Base-by-base conservation (phyloP, 2,113 vertebrate genomes). In the Muscicapa adusta region DNA sequence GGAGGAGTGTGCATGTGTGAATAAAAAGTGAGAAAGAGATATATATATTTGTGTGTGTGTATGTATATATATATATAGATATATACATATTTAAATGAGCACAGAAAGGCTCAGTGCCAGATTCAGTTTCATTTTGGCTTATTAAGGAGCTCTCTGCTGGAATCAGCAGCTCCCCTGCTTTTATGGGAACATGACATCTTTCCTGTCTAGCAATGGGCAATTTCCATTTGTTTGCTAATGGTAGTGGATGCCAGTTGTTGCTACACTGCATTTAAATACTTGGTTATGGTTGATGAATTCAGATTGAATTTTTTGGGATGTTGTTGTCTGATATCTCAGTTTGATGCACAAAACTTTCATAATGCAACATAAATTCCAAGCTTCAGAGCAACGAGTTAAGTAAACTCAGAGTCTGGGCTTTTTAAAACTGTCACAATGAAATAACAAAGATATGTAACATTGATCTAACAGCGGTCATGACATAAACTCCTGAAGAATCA, bases 21-120 rank as follows among this genome's bases (percentile, higher is more conserved):
- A 89, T 74, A 86, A 89, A 61, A 92, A 65, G 73, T 51, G 73
- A 78, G 75, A 82, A 90, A 88, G n/a, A 76, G 4, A 38, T 9
- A 43, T 23, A 18, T 50, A 5, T 23, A 0, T 11, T 0, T 53
- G 1, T 34, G 5, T 22, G 0, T 34, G 0, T 42, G 0, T 48
- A 0, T 54, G 0, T 68, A 0, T 50, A 3, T n/a, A 2, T 18
- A 28, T 19, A 25, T 4, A 65, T 26, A 62, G 14, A 62, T 0
- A 71, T 0, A 51, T 2, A 47, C 2, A 4, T 5, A 47, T 25
- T 88, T 62, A 76, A 80, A 76, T 31, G 31, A 85, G 61, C 79
- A 74, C 48, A 91, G 89, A 82, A 73, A 66, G 43, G 33, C 38
- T 93, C 63, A 83, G 57, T 18, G 62, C 15, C 74, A 66, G 33